Conservation (phyloP, 2,888 invertebrate genomes). For the Crepidodera aurea region DNA sequence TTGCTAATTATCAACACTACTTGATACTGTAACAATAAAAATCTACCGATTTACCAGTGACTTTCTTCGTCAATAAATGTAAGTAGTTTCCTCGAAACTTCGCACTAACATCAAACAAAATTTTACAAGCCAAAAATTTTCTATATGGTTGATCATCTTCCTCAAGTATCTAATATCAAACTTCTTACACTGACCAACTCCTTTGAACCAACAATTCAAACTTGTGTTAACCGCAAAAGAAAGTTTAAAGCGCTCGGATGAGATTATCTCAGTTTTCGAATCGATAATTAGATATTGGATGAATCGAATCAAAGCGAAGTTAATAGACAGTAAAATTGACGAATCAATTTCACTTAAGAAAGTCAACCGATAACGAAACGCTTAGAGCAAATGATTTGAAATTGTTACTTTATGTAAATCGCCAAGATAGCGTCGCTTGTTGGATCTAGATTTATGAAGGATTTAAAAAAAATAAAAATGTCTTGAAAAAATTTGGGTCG, state of each 20-base stretch:
- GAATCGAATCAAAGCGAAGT: slow-evolving; percentile 36
- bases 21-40: too few relatives aligned
- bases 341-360: slow-evolving; percentile 35
- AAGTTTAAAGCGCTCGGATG: background rate
- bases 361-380: slow-evolving; percentile 22
- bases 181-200: slow-evolving; percentile 3
- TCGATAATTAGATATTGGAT: slow-evolving; percentile 37
- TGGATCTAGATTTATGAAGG: background rate
- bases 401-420: slow-evolving; percentile 25
- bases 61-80: too few relatives aligned
- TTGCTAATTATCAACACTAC: too few relatives aligned
- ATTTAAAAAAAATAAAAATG: background rate
- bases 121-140: too few relatives aligned
- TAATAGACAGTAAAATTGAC: slow-evolving; percentile 45
- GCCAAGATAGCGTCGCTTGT: background rate
- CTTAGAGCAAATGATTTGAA: slow-evolving; percentile 26
- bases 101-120: too few relatives aligned
- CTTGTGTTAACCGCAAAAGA: background rate
- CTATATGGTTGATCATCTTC: too few relatives aligned
- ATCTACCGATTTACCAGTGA: too few relatives aligned
- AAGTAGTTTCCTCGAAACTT: too few relatives aligned
- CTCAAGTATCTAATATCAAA: background rate
- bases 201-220: background rate
- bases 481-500: too few relatives aligned
- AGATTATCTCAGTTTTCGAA: slow-evolving; percentile 12